These are phyloP conservation scores for Brassicogethes aeneus DNA, from an alignment of 2,888 invertebrate species.

Conservation along the genomic window DNA sequence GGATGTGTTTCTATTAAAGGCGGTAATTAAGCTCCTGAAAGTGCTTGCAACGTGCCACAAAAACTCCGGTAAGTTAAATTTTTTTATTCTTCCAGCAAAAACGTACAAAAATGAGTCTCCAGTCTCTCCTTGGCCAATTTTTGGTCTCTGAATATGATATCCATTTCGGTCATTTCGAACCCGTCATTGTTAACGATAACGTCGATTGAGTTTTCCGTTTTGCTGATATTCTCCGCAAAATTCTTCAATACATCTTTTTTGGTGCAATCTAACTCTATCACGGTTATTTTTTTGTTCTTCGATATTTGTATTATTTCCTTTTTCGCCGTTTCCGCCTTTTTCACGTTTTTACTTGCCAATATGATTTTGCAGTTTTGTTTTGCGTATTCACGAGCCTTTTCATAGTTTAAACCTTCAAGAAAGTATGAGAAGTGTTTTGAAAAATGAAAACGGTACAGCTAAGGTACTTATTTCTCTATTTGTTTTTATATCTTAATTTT, in stretches of 20 bases:
- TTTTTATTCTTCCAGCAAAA: background rate
- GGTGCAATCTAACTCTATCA: constrained; percentile 5
- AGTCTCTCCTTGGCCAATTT: constrained; percentile 12
- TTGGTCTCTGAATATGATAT: constrained; percentile 10
- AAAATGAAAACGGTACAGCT: no score
- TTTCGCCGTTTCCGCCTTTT: constrained; percentile 8
- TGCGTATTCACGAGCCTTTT: constrained; percentile 10
- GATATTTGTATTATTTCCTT: constrained; percentile 9
- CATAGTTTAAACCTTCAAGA: constrained; percentile 15
- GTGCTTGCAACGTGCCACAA: constrained; percentile 30
- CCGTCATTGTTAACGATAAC: constrained; percentile 13
- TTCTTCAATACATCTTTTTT: constrained; percentile 6
- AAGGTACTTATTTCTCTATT: background rate
- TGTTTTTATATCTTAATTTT: background rate
- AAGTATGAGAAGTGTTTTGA: no score
- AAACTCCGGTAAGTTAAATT: constrained; percentile 19
- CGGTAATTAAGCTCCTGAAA: constrained; percentile 36
- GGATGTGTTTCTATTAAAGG: constrained; percentile 51
- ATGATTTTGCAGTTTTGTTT: constrained; percentile 10
- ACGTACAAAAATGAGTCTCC: constrained; percentile 6
- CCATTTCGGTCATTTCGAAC: constrained; percentile 9
- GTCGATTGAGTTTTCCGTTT: constrained; percentile 8
- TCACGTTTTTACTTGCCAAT: constrained; percentile 7
- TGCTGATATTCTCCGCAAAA: constrained; percentile 8
- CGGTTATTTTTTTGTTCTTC: constrained; percentile 11